Conservation (phyloP, 2,113 vertebrate genomes). For the Halichoeres trimaculatus region DNA sequence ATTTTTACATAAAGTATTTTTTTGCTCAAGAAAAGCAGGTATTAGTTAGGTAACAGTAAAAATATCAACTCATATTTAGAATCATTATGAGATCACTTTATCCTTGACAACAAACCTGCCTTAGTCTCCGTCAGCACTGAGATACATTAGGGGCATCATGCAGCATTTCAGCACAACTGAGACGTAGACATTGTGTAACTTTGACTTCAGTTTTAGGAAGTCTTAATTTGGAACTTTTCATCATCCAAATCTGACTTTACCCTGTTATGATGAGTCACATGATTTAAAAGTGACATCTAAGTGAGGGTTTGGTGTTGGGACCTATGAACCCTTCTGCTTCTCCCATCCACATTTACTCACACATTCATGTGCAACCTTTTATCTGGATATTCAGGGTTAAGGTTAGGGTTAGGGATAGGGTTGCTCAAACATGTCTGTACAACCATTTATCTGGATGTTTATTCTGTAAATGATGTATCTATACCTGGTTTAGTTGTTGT, state of each 20-base stretch:
- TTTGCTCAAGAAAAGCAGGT: not conserved
- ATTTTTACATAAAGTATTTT: not conserved
- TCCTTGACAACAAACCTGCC: slow-evolving; percentile 1
- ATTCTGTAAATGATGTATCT: slow-evolving; percentile 57
- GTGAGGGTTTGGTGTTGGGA: not conserved
- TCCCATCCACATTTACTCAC: slow-evolving; percentile 4
- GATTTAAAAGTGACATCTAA: slow-evolving; percentile 13
- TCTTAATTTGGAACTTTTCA: slow-evolving; percentile 16
- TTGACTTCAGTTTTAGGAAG: not conserved
- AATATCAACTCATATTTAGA: not conserved
- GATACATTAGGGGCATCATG: not conserved
- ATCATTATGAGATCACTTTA: slow-evolving; percentile 14
- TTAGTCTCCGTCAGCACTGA: slow-evolving; percentile 1
- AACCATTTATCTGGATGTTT: slow-evolving; percentile 10
- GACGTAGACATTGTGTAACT: not conserved
- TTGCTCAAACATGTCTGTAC: not conserved
- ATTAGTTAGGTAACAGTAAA: not conserved
- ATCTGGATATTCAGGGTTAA: no score
- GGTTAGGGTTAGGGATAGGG: no score
- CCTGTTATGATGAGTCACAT: not conserved
- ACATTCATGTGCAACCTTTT: no score
- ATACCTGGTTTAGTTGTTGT: slow-evolving; percentile 63
- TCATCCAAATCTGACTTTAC: slow-evolving; percentile 17
- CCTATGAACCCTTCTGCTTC: slow-evolving; percentile 1
- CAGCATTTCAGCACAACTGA: slow-evolving; percentile 6